Evolutionary conservation across 2,113 vertebrate genomes (phyloP), one percentile per base, ranked within the genome.

Genomic region (Rhea americana): DNA sequence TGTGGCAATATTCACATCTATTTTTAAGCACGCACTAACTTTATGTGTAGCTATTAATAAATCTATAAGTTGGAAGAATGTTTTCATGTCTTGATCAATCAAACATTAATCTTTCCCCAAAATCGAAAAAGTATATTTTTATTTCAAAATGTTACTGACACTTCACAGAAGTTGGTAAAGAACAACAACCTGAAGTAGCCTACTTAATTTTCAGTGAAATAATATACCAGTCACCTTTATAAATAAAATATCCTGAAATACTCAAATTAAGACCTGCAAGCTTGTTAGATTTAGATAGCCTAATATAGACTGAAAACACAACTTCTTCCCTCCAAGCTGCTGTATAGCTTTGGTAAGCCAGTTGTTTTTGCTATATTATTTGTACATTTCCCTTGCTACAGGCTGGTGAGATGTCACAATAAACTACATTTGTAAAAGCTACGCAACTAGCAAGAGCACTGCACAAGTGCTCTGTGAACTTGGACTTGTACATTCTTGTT

Each of bases 111-210:
- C 30, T 90, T 58, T 30, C 6, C 14, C 3, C 9, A 58, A 81
- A 70, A 66, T 45, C 32, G 4, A 74, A 66, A 81, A 70, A 32
- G 6, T 2, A 3, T 0, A 6, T 17, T 63, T 4, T 32, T 13
- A n/a, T 3, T 45, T 26, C 1, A 16, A 56, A 73, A 37, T 41
- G 2, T 16, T 55, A 0, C 13, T 48, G 7, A 13, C 47, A 72
- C 50, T 45, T 13, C 75, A 13, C 43, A 59, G 26, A 53, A 82
- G 13, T 32, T 53, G 16, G 55, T 58, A 58, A 17, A 58, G 25
- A 58, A 16, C 26, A 39, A 66, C 32, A n/a, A 61, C 18, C 28
- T 47, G 26, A 67, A 28, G 41, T 32, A 67, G 45, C 24, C 12
- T 45, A 67, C 28, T 26, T 50, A 71, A n/a, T 35, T 50, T 25